Evolutionary conservation across 2,797 vertebrate species (phyloP), one percentile per base, ranked within the genome.

Genomic region (Pseudomugil tenellus): DNA sequence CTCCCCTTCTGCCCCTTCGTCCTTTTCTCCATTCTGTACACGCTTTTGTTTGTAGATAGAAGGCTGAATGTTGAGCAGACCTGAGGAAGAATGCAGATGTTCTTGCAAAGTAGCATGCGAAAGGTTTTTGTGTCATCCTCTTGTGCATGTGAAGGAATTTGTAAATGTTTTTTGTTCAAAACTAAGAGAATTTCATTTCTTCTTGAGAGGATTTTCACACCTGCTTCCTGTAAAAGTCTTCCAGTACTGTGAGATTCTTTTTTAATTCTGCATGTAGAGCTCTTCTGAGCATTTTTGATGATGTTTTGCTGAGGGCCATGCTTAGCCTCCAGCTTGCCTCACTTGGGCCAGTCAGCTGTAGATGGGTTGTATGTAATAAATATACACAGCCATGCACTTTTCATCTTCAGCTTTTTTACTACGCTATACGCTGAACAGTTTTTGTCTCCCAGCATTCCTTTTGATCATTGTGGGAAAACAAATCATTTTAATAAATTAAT

Each of bases 41-140:
- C n/a, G n/a, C n/a, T 67, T 67, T 62, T 67, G 67, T 62, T 83
- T 65, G 23, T 69, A 72, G 72, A 78, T 59, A 32, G 60, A 71
- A 16, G 41, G 26, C 59, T 77, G 57, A 62, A 77, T 70, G 39
- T 65, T 8, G 53, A 63, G 73, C 61, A 61, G 31, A 53, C 84
- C 63, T 67, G 72, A 74, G 58, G 63, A 32, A 58, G 65, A 64
- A 49, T 23, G 63, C 55, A 34, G 54, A 58, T 59, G 64, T 77
- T 51, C 21, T 28, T 12, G 39, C 23, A 29, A 74, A n/a, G 29
- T 48, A 25, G 25, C 51, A 52, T 52, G 23, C 51, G n/a, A 28
- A 28, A 35, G 10, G 12, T 23, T 57, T 48, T 3, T 8, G 21
- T 7, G 17, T 9, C 37, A 29, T 43, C 23, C 17, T 46, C 25